Base-by-base conservation (phyloP, 2,113 vertebrate genomes). In the Suricata suricatta region DNA sequence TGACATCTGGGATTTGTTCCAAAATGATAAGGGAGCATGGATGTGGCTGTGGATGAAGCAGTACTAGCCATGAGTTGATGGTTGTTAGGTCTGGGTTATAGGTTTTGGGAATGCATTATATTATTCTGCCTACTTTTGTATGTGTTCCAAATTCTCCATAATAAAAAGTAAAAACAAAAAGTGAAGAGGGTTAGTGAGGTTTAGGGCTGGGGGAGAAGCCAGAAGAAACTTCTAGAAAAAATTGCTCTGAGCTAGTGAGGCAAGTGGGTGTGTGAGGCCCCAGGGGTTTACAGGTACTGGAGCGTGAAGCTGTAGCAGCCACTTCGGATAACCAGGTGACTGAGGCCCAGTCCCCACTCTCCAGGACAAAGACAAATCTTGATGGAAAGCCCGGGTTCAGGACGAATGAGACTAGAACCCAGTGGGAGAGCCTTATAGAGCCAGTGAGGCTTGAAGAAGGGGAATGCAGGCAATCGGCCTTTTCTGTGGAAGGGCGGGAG, bases 301-400 rank as follows among this genome's bases (percentile, higher is more conserved):
- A 35, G 69, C 1, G 0, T 35, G 44, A 81, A 19, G 25, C 83
- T 35, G 52, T 66, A 60, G 66, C 41, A 23, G 79, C 63, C 2
- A 0, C 16, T 23, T 25, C 1, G 0, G 29, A n/a, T 27, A 72
- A 52, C 41, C 8, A 19, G 74, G 64, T 63, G n/a, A 91, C 31
- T 9, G 6, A 54, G 44, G 47, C 87, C 68, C 9, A 15, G 50
- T 57, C 52, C 29, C 63, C 50, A 29, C 4, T 1, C 64, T 84
- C 13, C n/a, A 35, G 60, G 79, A 96, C 94, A 92, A 83, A 93
- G n/a, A 54, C 29, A 52, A n/a, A 4, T 68, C 50, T 88, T 88
- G 44, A 0, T 1, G 3, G 41, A 77, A 41, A 16, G 21, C 72
- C 23, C 63, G 76, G 64, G 63, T 85, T 94, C 35, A 47, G 90